Conservation (phyloP, 2,888 invertebrate genomes). For the Mythimna loreyi region DNA sequence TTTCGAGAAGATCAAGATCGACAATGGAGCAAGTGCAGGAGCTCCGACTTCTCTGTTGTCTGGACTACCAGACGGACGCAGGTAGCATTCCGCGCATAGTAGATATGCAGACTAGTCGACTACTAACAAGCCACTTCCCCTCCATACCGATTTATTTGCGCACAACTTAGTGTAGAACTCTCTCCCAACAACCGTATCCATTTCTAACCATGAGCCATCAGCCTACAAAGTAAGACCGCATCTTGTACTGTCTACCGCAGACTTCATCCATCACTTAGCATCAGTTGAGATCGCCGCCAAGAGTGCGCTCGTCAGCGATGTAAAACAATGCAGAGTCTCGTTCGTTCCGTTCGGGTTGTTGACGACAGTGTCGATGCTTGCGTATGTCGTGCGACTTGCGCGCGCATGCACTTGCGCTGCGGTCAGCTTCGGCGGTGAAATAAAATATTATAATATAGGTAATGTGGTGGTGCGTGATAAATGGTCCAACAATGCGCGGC, state of each 20-base stretch:
- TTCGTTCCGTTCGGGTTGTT: not conserved
- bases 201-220: not conserved
- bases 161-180: not conserved
- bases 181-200: not conserved
- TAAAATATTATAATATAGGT: conserved; percentile 39
- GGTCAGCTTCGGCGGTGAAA: conserved; percentile 12
- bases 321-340: too few relatives aligned
- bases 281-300: not conserved
- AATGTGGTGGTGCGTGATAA: conserved; percentile 64
- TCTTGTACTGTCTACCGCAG: not conserved
- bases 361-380: not conserved
- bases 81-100: too few relatives aligned
- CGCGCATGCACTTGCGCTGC: not conserved
- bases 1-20: too few relatives aligned
- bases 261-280: not conserved
- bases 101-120: not conserved
- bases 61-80: too few relatives aligned
- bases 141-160: not conserved
- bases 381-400: conserved; percentile 1
- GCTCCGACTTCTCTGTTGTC: too few relatives aligned
- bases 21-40: too few relatives aligned
- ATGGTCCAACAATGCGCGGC: conserved; percentile 66
- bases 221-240: not conserved
- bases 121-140: not conserved
- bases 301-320: not conserved